Evolutionary conservation across 2,113 vertebrate species (phyloP), one percentile per base, ranked within the genome.

Genomic region (Sclerurus mexicanus): DNA sequence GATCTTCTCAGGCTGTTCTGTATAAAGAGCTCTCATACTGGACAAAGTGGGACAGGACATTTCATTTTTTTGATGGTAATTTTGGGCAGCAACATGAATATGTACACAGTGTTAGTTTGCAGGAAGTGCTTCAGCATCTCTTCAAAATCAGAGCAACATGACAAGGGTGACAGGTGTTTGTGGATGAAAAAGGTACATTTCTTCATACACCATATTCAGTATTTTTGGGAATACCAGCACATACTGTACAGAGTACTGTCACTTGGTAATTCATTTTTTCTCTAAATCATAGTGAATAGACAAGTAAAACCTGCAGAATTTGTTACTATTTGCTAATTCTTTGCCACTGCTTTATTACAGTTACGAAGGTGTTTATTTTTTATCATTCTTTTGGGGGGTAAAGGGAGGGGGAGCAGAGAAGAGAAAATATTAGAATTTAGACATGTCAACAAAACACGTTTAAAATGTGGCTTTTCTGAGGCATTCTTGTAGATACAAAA

Each of bases 401-500:
- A 30, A 8, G 39, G 14, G 24, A 30, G 12, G 52, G 12, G 40
- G 22, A 89, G 46, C 71, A 82, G 46, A 64, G 47, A 27, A 71
- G 27, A 50, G n/a, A 27, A 68, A 55, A n/a, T 8, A 33, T 3
- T 16, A 21, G 25, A 58, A 35, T 37, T 78, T 7, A 62, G 31
- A 22, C 15, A 21, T 16, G 9, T 35, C 56, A 24, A 30, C 39
- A 59, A 55, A 62, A 24, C 7, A 9, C 7, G 72, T 79, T 64
- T 3, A 8, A 55, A 69, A 4, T 80, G 12, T 1, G 46, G 47
- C 25, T 58, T 63, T 63, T 44, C 4, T 42, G 30, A 87, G 37
- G 21, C 3, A 8, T 30, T 86, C 2, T 1, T 16, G 10, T 30
- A 10, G 25, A 35, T 31, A 7, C 1, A 0, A n/a, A 71, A 23